Evolutionary conservation across 2,797 vertebrate genomes (phyloP), one percentile per base, ranked within the genome.

Genomic region (Ptychobarbus kaznakovi): DNA sequence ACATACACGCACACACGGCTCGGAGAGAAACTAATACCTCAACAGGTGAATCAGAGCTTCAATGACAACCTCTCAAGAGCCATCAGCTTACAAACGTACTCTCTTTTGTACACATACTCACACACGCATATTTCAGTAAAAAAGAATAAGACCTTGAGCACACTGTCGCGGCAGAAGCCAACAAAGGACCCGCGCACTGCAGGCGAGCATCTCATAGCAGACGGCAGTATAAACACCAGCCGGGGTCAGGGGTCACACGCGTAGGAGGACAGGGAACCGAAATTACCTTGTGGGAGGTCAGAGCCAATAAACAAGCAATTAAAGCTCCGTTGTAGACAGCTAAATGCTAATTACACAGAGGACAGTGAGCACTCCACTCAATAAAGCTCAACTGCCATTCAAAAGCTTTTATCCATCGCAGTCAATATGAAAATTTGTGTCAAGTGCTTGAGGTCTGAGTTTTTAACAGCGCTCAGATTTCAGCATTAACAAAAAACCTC

Each of bases 101-200:
- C 42, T 53, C 61, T 81, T 40, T 74, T 83, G 8, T 86, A 90
- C 88, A 53, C 66, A 65, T 32, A 68, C 28, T 28, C 35, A 15
- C 73, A 15, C 61, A 16, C n/a, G 72, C 49, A 72, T 22, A 65
- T 32, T 83, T 72, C 66, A 70, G 46, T 51, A 79, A 51, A 40
- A 86, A 81, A 87, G 40, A 63, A 70, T 78, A 73, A 74, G 78
- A 46, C 72, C 83, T 87, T 72, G 56, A 69, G 81, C 46, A 18
- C 38, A 88, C 89, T 89, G 73, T 44, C 58, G 70, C 87, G 82
- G 88, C 87, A 88, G 88, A 81, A 80, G 89, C 87, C 72, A 72
- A 94, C 89, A 92, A 93, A 93, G 91, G 87, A 80, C 25, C 86
- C 0, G 8, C 9, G 3, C 58, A 35, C 69, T 83, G 81, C 58